These are phyloP conservation scores for Epicauta chinensis DNA, from an alignment of 1,140 invertebrate genomes.

Conservation along the genomic window DNA sequence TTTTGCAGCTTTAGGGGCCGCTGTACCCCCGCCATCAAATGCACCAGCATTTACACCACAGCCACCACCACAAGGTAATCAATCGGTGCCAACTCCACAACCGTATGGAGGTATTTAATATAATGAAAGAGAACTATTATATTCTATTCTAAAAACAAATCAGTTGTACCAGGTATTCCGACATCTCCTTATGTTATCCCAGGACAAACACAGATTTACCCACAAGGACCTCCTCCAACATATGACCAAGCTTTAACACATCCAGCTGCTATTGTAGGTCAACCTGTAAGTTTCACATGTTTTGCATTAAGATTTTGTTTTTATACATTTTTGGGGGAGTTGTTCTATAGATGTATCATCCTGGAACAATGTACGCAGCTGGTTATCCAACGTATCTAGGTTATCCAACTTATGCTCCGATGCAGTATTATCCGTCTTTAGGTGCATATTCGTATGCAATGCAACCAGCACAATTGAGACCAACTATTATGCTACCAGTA, in stretches of 20 bases:
- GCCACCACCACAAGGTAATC: constrained; percentile 40
- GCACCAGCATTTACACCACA: constrained; percentile 38
- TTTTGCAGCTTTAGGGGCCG: constrained; percentile 38
- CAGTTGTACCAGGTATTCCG: constrained; percentile 39
- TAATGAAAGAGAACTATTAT: background rate
- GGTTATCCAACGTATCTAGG: constrained; percentile 67
- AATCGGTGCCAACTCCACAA: constrained; percentile 37
- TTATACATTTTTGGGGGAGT: background rate
- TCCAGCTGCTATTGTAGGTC: constrained; percentile 40
- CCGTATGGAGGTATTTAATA: constrained; percentile 38
- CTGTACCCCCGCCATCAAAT: constrained; percentile 34
- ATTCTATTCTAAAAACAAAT: background rate
- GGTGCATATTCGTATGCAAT: constrained; percentile 61
- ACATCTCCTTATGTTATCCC: constrained; percentile 40
- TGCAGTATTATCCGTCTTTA: constrained; percentile 65
- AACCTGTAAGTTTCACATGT: constrained; percentile 35
- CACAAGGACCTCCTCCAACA: constrained; percentile 41
- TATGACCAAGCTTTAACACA: constrained; percentile 43
- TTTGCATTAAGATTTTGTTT: background rate
- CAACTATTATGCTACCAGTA: constrained; percentile 72
- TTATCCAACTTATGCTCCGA: constrained; percentile 66
- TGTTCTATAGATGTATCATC: constrained; percentile 58
- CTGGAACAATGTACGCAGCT: constrained; percentile 60
- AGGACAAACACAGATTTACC: constrained; percentile 41
- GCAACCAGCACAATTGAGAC: constrained; percentile 60